A percentile compares a stretch with the other conserved stretches of the same genome.
Evolutionary conservation across 1,140 invertebrate genomes (phyloP).

Genomic region (Bombus soroeensis): DNA sequence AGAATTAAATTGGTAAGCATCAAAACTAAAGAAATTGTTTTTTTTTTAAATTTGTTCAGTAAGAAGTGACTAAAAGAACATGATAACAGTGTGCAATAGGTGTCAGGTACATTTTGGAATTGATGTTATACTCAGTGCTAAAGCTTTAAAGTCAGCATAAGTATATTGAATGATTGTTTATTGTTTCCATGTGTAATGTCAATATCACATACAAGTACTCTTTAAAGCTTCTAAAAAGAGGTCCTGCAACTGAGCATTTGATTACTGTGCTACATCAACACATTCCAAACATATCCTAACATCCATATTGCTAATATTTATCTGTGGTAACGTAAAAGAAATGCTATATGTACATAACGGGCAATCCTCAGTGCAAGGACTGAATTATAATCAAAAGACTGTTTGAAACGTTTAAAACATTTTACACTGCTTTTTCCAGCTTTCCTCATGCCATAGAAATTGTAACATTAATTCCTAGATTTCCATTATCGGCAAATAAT

Average conservation of each 20-base stretch:
- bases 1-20: slow-evolving; percentile 33
- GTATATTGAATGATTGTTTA: slow-evolving; percentile 57
- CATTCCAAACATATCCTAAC: slow-evolving; percentile 60
- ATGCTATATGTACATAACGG: slow-evolving; percentile 48
- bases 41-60: slow-evolving; percentile 17
- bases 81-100: slow-evolving; percentile 50
- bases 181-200: slow-evolving; percentile 41
- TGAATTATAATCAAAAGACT: slow-evolving; percentile 42
- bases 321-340: slow-evolving; percentile 67
- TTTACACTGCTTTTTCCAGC: slow-evolving; percentile 64
- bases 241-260: slow-evolving; percentile 50
- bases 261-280: slow-evolving; percentile 46
- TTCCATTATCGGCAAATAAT: slow-evolving; percentile 99
- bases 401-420: slow-evolving; percentile 52
- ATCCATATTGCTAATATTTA: slow-evolving; percentile 67
- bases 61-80: slow-evolving; percentile 50
- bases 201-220: slow-evolving; percentile 64
- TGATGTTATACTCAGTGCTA: slow-evolving; percentile 52
- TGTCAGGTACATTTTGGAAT: slow-evolving; percentile 68
- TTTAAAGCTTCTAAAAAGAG: slow-evolving; percentile 65
- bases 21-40: slow-evolving; percentile 36
- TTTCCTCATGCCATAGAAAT: slow-evolving; percentile 92
- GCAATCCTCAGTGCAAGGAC: slow-evolving; percentile 38
- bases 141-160: slow-evolving; percentile 58
- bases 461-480: slow-evolving; percentile 99